phyloP scores from a whole-genome alignment of 1,140 invertebrate species.

The Pissodes strobi region DNA sequence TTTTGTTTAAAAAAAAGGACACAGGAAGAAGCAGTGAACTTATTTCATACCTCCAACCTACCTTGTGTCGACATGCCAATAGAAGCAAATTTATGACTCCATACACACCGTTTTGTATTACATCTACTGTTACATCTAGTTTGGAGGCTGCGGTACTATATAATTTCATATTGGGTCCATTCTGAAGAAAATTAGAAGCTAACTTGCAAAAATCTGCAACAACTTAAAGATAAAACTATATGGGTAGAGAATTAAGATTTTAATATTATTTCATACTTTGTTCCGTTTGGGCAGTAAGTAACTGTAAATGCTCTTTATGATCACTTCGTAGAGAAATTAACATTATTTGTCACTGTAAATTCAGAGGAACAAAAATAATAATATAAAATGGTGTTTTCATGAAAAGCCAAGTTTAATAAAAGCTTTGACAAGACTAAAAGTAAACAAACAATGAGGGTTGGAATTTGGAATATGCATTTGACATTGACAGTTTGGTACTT shows the following conservation, averaged over 20 bases:
- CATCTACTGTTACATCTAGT: constrained; percentile 56
- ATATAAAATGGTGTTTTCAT: too few species aligned
- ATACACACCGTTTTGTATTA: constrained; percentile 60
- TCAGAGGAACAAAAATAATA: too few species aligned
- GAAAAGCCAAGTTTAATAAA: too few species aligned
- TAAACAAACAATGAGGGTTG: too few species aligned
- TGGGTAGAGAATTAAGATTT: background rate
- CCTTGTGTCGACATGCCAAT: constrained; percentile 61
- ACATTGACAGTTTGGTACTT: too few species aligned
- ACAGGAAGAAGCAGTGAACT: too few species aligned
- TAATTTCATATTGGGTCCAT: constrained; percentile 65
- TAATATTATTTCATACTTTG: constrained; percentile 41
- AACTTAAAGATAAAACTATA: constrained; percentile 56
- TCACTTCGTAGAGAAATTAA: constrained; percentile 50
- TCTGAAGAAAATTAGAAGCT: constrained; percentile 64
- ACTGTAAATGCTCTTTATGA: constrained; percentile 51
- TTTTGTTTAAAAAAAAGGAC: too few species aligned
- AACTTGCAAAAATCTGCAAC: constrained; percentile 69
- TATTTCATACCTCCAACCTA: too few species aligned
- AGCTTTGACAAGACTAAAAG: too few species aligned
- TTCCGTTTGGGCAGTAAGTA: constrained; percentile 46
- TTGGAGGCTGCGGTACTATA: constrained; percentile 63
- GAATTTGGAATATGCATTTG: too few species aligned
- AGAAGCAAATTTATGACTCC: constrained; percentile 61
- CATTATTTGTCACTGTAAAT: constrained; percentile 37